Conservation (phyloP, 2,888 invertebrate genomes). For the Rhingia rostrata region DNA sequence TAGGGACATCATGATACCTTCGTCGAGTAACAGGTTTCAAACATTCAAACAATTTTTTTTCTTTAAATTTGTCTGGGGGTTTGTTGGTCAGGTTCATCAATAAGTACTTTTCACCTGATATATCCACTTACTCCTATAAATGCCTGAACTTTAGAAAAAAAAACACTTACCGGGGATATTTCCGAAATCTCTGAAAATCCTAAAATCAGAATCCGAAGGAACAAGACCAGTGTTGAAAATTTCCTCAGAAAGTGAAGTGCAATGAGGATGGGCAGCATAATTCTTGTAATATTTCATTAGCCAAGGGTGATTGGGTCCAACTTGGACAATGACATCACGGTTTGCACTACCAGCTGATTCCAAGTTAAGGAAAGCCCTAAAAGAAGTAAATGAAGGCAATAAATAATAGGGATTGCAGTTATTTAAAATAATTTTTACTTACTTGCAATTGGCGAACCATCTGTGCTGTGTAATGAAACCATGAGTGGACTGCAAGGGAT, state of each 20-base stretch:
- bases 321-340: conserved; percentile 94
- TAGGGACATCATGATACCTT: too few species aligned
- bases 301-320: conserved; percentile 89
- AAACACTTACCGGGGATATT: conserved; percentile 84
- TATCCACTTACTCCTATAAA: not conserved
- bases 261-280: conserved; percentile 85
- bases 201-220: conserved; percentile 88
- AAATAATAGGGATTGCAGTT: too few species aligned
- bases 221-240: conserved; percentile 87
- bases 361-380: conserved; percentile 91
- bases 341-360: conserved; percentile 97
- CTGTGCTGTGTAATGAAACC: conserved; percentile 88
- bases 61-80: too few species aligned
- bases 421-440: conserved; percentile 60
- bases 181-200: conserved; percentile 87
- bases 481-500: conserved; percentile 87
- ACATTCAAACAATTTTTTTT: too few species aligned
- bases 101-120: too few species aligned
- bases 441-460: conserved; percentile 89
- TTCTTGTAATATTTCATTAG: conserved; percentile 84
- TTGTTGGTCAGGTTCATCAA: too few species aligned
- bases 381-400: not conserved
- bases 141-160: not conserved
- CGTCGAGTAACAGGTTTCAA: too few species aligned
- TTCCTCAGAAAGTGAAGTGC: conserved; percentile 85